Conservation (phyloP, 2,113 vertebrate genomes). For the Megalops atlanticus region DNA sequence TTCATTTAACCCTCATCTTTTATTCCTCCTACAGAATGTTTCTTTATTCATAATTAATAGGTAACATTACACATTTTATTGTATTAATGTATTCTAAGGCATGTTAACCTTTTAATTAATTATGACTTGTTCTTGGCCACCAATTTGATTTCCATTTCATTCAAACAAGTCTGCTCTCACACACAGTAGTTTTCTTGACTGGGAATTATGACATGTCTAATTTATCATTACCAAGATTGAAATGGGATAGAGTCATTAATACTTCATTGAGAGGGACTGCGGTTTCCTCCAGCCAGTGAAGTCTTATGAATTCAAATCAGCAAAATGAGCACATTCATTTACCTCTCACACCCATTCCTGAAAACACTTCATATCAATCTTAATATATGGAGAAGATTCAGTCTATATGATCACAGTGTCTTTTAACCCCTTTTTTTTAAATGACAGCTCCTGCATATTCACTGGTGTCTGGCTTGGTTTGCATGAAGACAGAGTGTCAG, state of each 20-base stretch:
- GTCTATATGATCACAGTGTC: background rate
- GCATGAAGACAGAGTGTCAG: background rate
- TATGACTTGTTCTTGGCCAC: background rate
- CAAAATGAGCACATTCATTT: constrained; percentile 9
- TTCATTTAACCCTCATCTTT: background rate
- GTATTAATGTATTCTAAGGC: background rate
- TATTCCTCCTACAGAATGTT: background rate
- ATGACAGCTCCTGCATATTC: background rate
- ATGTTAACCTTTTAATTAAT: background rate
- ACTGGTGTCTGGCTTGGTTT: background rate
- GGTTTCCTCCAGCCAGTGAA: background rate
- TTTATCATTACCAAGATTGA: background rate
- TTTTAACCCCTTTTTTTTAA: background rate
- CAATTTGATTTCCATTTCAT: background rate
- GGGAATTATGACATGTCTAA: background rate
- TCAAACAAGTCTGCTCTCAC: background rate
- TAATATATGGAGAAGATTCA: background rate
- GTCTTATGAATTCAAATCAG: constrained; percentile 1
- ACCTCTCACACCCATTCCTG: constrained; percentile 1
- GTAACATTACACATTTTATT: background rate
- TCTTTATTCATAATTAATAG: background rate
- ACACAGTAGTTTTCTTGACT: background rate
- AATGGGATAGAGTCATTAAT: background rate
- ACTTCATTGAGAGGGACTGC: background rate
- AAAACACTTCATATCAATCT: background rate